Conservation (phyloP, 2,888 invertebrate genomes). For the Anagyrus pseudococci region DNA sequence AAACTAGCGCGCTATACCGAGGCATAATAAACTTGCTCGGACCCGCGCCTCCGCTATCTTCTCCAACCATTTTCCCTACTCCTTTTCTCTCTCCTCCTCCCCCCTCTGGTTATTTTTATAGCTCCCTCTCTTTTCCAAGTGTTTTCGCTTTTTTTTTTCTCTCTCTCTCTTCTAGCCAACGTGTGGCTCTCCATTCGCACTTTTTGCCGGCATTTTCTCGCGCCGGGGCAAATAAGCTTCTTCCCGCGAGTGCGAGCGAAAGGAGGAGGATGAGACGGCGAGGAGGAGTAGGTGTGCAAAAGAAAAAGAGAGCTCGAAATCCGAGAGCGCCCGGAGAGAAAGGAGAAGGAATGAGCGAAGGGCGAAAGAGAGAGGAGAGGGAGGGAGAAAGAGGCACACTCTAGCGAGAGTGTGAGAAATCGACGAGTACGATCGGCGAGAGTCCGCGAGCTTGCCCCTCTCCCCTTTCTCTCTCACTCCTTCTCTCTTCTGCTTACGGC, state of each 20-base stretch:
- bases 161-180: not conserved
- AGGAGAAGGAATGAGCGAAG: too few relatives aligned
- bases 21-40: constrained; percentile 22
- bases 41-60: constrained; percentile 8
- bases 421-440: constrained; percentile 58
- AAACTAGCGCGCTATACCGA: too few relatives aligned
- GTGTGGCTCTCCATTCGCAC: constrained; percentile 13
- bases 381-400: constrained; percentile 20
- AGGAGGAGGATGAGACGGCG: constrained; percentile 36
- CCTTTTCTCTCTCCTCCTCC: not conserved
- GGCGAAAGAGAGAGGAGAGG: constrained; percentile 33
- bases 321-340: too few relatives aligned
- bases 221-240: constrained; percentile 25
- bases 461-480: constrained; percentile 40
- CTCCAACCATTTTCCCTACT: constrained; percentile 10
- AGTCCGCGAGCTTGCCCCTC: too few relatives aligned
- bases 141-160: not conserved
- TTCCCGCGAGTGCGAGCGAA: constrained; percentile 3
- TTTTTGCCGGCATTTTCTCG: constrained; percentile 19
- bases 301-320: constrained; percentile 39
- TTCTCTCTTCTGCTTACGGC: too few relatives aligned
- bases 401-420: constrained; percentile 54
- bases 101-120: too few relatives aligned
- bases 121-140: too few relatives aligned
- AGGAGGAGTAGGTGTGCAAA: constrained; percentile 25